Conservation (phyloP, 1,140 invertebrate genomes). For the Adoxophyes honmai region DNA sequence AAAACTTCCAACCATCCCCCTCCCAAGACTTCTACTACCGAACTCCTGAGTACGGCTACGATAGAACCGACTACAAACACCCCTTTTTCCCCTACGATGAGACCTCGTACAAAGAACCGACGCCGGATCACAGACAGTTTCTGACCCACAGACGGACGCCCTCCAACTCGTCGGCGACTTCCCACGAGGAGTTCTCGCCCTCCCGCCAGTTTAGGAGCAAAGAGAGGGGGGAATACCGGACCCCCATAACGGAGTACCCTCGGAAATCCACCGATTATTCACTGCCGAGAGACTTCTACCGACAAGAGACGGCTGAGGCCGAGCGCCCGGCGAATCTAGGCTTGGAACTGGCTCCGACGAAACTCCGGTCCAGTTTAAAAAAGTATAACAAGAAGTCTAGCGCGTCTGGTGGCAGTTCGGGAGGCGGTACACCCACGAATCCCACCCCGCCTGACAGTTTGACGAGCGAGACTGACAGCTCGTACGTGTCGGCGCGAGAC, state of each 20-base stretch:
- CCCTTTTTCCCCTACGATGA: slow-evolving; percentile 61
- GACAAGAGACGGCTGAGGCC: slow-evolving; percentile 72
- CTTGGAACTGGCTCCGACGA: slow-evolving; percentile 78
- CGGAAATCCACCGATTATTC: slow-evolving; percentile 70
- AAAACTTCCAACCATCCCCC: slow-evolving; percentile 57
- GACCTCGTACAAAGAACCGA: slow-evolving; percentile 47
- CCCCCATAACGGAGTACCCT: slow-evolving; percentile 69
- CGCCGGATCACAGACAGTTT: slow-evolving; percentile 45
- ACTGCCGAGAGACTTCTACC: slow-evolving; percentile 60
- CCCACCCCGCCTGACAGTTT: slow-evolving; percentile 90
- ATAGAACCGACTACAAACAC: slow-evolving; percentile 61
- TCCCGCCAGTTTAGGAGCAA: slow-evolving; percentile 50
- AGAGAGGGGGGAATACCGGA: slow-evolving; percentile 53
- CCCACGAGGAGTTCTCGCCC: slow-evolving; percentile 60
- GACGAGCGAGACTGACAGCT: slow-evolving; percentile 88
- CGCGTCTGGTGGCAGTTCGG: slow-evolving; percentile 78
- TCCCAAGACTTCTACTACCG: slow-evolving; percentile 80
- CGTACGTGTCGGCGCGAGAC: slow-evolving; percentile 90
- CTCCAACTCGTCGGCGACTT: slow-evolving; percentile 54
- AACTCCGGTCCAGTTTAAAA: slow-evolving; percentile 86
- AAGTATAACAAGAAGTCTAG: slow-evolving; percentile 79
- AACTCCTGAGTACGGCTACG: slow-evolving; percentile 52
- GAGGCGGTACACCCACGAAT: slow-evolving; percentile 88
- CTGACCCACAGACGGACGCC: slow-evolving; percentile 50
- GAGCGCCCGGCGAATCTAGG: slow-evolving; percentile 86